phyloP scores from a whole-genome alignment of 1,140 invertebrate species.

The Drosophila kanapiae region DNA sequence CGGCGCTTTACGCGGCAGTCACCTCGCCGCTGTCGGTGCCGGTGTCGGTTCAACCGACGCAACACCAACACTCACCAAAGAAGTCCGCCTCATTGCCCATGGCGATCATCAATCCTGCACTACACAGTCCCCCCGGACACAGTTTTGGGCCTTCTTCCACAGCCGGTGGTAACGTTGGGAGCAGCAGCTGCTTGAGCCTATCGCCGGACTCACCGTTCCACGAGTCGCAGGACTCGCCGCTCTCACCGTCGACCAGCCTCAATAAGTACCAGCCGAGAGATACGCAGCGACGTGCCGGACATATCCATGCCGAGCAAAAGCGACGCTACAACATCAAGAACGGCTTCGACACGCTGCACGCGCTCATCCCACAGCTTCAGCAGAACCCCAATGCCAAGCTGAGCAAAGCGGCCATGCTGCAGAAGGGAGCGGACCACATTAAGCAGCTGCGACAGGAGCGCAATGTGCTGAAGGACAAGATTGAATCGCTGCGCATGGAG shows the following conservation, averaged over 20 bases:
- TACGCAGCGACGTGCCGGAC: conserved; percentile 90
- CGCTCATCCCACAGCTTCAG: conserved; percentile 96
- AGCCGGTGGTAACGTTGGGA: conserved; percentile 27
- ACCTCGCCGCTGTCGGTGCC: conserved; percentile 46
- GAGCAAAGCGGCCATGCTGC: conserved; percentile 98
- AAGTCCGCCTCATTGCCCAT: conserved; percentile 79
- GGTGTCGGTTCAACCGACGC: conserved; percentile 47
- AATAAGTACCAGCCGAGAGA: conserved; percentile 81
- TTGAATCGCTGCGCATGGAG: conserved; percentile 93
- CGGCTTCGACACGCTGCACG: conserved; percentile 97
- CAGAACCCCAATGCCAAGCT: conserved; percentile 96
- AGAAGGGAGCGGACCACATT: conserved; percentile 98
- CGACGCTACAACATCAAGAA: conserved; percentile 98
- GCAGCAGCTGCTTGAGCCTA: conserved; percentile 59
- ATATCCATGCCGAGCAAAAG: conserved; percentile 99
- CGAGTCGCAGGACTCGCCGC: conserved; percentile 79
- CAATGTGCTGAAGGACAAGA: conserved; percentile 95
- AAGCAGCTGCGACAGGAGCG: conserved; percentile 94
- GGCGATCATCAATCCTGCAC: conserved; percentile 52
- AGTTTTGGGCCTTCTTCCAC: conserved; percentile 36
- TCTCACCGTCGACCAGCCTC: conserved; percentile 85
- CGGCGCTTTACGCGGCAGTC: conserved; percentile 47
- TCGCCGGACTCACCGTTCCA: conserved; percentile 82
- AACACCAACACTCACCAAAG: conserved; percentile 74
- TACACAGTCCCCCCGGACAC: conserved; percentile 74